These are phyloP conservation scores for Synergus laeviventris DNA, from an alignment of 2,888 invertebrate species.

Conservation along the genomic window DNA sequence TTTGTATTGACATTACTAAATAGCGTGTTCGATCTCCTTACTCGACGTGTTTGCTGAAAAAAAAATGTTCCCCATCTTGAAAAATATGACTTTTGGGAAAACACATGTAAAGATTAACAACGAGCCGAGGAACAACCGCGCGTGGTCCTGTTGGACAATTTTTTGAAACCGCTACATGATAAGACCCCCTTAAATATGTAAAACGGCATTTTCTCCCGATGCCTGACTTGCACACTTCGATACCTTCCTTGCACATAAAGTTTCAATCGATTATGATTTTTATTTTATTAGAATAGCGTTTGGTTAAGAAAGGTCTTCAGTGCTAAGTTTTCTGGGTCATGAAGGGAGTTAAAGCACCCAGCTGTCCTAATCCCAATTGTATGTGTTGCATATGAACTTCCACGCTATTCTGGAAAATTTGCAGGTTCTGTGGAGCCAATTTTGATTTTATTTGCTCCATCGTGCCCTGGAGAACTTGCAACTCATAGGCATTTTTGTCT, in stretches of 20 bases:
- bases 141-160: too few relatives aligned
- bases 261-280: background rate
- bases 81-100: too few relatives aligned
- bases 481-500: slow-evolving; percentile 92
- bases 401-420: slow-evolving; percentile 90
- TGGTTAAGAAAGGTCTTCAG: slow-evolving; percentile 44
- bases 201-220: too few relatives aligned
- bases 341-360: slow-evolving; percentile 72
- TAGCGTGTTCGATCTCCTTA: too few relatives aligned
- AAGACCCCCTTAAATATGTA: too few relatives aligned
- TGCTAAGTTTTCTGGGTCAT: slow-evolving; percentile 73
- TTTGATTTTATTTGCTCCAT: slow-evolving; percentile 92
- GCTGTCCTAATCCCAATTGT: slow-evolving; percentile 82
- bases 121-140: too few relatives aligned
- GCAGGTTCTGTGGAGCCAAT: slow-evolving; percentile 85
- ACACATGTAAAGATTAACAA: too few relatives aligned
- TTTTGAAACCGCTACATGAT: too few relatives aligned
- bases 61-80: too few relatives aligned
- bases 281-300: slow-evolving; percentile 27
- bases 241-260: background rate
- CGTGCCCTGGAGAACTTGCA: slow-evolving; percentile 93
- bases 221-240: background rate
- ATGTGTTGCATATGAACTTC: slow-evolving; percentile 95
- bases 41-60: too few relatives aligned
- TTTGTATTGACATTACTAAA: too few relatives aligned